Conservation (phyloP, 2,113 vertebrate species). For the Poeciliopsis turrubarensis region DNA sequence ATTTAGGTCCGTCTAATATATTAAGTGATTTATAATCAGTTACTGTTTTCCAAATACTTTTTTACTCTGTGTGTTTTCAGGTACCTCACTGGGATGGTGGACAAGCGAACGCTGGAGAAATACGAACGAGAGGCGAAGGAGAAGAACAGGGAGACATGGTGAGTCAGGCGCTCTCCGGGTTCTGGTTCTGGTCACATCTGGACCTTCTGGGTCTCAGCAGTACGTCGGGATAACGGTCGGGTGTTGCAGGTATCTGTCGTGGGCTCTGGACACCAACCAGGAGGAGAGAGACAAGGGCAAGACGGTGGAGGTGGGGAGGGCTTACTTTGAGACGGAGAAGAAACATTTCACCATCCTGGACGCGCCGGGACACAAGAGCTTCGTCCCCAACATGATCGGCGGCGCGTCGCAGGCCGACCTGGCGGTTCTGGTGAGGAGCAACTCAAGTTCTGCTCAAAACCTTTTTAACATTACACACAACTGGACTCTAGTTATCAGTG, state of each 20-base stretch:
- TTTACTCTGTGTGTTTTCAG: constrained; percentile 63
- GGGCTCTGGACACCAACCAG: constrained; percentile 99
- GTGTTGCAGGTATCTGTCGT: constrained; percentile 92
- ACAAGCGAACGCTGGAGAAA: constrained; percentile 98
- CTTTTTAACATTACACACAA: too few species aligned
- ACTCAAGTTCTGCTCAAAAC: neutral
- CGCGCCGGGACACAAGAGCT: constrained; percentile 98
- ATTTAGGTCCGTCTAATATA: too few species aligned
- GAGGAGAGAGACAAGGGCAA: constrained; percentile 99
- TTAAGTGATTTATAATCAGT: too few species aligned
- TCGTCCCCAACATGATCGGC: constrained; percentile 99
- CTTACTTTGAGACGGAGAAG: constrained; percentile 98
- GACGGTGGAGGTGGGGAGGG: constrained; percentile 97
- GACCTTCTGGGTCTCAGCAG: neutral
- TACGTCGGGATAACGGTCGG: neutral
- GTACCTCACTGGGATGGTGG: constrained; percentile 99
- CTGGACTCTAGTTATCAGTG: too few species aligned
- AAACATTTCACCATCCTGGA: constrained; percentile 99
- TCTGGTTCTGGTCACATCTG: neutral
- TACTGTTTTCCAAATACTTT: too few species aligned
- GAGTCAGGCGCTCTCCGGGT: constrained; percentile 25
- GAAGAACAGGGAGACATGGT: constrained; percentile 99
- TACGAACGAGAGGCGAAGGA: constrained; percentile 99
- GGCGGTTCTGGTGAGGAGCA: constrained; percentile 91
- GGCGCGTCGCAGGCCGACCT: constrained; percentile 98